A percentile compares a stretch with the other conserved stretches of the same genome.
Evolutionary conservation across 2,888 invertebrate genomes (phyloP).

Genomic region (Phortica okadai): DNA sequence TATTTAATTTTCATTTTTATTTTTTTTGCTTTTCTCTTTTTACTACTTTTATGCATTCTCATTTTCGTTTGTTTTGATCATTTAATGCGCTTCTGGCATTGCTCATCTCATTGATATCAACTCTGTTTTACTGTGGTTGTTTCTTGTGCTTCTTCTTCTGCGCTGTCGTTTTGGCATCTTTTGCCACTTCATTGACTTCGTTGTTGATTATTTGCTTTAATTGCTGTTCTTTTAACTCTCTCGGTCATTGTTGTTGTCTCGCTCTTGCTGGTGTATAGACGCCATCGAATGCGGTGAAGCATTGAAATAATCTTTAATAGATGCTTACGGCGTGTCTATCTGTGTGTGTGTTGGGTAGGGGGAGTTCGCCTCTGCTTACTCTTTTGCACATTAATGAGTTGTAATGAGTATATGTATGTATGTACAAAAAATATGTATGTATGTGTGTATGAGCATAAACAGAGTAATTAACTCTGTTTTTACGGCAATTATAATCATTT

Average conservation of each 20-base stretch:
- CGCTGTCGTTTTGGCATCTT: neutral
- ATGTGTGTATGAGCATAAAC: slow-evolving; percentile 8
- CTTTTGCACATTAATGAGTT: neutral
- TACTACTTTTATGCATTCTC: slow-evolving; percentile 11
- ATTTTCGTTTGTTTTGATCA: slow-evolving; percentile 49
- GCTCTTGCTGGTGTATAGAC: no score
- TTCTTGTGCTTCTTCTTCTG: neutral
- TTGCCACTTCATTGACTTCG: neutral
- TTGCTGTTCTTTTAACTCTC: neutral
- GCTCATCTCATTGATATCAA: neutral
- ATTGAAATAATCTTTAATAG: slow-evolving; percentile 20
- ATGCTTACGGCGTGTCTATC: neutral
- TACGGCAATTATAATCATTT: slow-evolving; percentile 6
- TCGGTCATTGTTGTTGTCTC: neutral
- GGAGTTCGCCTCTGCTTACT: neutral
- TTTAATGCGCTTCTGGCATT: slow-evolving; percentile 45
- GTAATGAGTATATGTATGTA: neutral
- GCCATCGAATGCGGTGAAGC: neutral
- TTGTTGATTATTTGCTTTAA: neutral
- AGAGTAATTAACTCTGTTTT: slow-evolving; percentile 16
- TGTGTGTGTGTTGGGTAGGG: neutral
- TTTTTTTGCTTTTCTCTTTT: neutral
- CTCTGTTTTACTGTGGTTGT: neutral
- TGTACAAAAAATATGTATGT: neutral
- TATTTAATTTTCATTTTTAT: slow-evolving; percentile 56